These are phyloP conservation scores for Bubo bubo DNA, from an alignment of 2,113 vertebrate species.

Conservation along the genomic window DNA sequence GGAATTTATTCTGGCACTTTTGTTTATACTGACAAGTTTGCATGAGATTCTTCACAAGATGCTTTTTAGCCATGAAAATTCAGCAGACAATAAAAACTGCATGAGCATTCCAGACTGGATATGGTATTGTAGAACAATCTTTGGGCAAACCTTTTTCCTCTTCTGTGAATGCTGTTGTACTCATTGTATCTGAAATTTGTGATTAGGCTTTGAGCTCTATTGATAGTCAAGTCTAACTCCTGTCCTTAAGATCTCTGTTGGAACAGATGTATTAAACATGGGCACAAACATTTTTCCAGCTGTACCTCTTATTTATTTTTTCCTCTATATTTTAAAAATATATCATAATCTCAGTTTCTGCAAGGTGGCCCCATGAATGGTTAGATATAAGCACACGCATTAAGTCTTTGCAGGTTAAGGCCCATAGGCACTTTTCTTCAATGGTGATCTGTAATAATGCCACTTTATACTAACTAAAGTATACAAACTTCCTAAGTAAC, in stretches of 20 bases:
- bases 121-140: neutral
- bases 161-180: neutral
- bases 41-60: neutral
- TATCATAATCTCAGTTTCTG: neutral
- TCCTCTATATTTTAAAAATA: neutral
- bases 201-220: neutral
- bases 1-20: neutral
- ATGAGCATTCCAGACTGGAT: neutral
- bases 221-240: neutral
- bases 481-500: neutral
- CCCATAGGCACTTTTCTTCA: neutral
- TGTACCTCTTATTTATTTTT: neutral
- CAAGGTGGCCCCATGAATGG: neutral
- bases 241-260: neutral
- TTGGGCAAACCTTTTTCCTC: neutral
- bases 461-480: neutral
- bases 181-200: neutral
- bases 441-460: neutral
- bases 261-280: neutral
- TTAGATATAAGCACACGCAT: neutral
- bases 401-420: slow-evolving; percentile 25
- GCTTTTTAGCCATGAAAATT: neutral
- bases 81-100: neutral
- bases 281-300: neutral
- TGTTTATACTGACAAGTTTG: neutral